Conservation (phyloP, 2,113 vertebrate genomes). For the Cochlearius cochlearius region DNA sequence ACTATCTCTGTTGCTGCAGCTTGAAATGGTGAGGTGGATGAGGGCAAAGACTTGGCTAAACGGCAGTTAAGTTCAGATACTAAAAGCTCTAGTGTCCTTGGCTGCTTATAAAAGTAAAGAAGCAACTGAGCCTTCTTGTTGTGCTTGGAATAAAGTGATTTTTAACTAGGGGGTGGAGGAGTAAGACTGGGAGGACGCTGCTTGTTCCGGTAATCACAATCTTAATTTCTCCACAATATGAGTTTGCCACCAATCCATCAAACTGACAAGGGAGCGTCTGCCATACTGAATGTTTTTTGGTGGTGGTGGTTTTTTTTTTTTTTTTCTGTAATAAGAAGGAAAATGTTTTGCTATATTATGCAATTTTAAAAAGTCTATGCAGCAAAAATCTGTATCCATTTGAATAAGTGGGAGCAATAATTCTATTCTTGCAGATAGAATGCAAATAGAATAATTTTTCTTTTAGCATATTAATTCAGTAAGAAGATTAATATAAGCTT, state of each 20-base stretch:
- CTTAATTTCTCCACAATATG: neutral
- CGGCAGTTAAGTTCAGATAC: neutral
- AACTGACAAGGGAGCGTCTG: neutral
- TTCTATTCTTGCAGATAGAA: conserved; percentile 1
- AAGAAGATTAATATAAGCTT: conserved; percentile 51
- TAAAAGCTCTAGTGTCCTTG: neutral
- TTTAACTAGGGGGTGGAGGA: neutral
- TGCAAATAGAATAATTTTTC: neutral
- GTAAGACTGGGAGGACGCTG: neutral
- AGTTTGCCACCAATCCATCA: neutral
- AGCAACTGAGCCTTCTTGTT: neutral
- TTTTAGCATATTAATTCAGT: conserved; percentile 37
- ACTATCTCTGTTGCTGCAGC: neutral
- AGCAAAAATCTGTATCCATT: neutral
- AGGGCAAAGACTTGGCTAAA: neutral
- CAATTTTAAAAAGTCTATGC: neutral
- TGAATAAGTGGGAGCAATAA: neutral
- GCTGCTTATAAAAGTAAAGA: neutral
- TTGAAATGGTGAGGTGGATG: neutral
- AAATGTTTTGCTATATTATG: neutral
- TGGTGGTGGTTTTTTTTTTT: too few species aligned
- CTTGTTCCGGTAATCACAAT: neutral
- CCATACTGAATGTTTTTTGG: neutral
- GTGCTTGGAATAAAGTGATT: neutral
- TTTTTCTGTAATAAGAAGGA: neutral